These are phyloP conservation scores for Cistogaster globosa DNA, from an alignment of 2,888 invertebrate species.

Conservation along the genomic window DNA sequence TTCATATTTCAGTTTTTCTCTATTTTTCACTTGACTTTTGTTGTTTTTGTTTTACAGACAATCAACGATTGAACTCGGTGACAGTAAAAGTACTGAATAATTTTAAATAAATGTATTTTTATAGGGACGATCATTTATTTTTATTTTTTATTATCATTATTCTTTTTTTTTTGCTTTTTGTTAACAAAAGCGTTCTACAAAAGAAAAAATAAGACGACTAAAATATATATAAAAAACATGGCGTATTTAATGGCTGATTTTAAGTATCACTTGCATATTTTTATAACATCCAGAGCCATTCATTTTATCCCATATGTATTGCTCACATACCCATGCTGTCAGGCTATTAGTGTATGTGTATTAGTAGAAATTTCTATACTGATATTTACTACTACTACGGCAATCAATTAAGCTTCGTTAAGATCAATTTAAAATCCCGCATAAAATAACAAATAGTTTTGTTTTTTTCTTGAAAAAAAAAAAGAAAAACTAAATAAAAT, in stretches of 20 bases:
- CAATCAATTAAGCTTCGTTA: constrained; percentile 84
- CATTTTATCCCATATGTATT: constrained; percentile 33
- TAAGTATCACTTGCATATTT: constrained; percentile 67
- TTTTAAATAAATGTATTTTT: constrained; percentile 68
- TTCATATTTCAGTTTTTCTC: constrained; percentile 73
- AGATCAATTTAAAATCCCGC: constrained; percentile 84
- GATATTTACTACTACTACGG: constrained; percentile 78
- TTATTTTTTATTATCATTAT: constrained; percentile 60
- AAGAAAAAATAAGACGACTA: constrained; percentile 71
- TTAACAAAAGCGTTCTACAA: constrained; percentile 51
- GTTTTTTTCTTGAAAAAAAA: constrained; percentile 74
- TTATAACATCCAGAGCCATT: constrained; percentile 46
- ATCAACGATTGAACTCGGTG: constrained; percentile 75
- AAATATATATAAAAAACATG: constrained; percentile 76
- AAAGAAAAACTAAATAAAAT: constrained; percentile 66
- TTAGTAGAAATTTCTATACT: constrained; percentile 38
- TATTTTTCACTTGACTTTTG: constrained; percentile 75
- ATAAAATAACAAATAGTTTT: constrained; percentile 82
- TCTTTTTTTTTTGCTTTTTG: constrained; percentile 63
- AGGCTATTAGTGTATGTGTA: not conserved
- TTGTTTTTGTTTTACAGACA: constrained; percentile 42
- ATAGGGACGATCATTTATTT: constrained; percentile 66
- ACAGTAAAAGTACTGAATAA: constrained; percentile 73
- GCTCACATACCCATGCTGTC: constrained; percentile 39
- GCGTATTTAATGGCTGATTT: constrained; percentile 74